Evolutionary conservation across 2,888 invertebrate species (phyloP), one percentile per base, ranked within the genome.

Genomic region (Abrostola triplasia): DNA sequence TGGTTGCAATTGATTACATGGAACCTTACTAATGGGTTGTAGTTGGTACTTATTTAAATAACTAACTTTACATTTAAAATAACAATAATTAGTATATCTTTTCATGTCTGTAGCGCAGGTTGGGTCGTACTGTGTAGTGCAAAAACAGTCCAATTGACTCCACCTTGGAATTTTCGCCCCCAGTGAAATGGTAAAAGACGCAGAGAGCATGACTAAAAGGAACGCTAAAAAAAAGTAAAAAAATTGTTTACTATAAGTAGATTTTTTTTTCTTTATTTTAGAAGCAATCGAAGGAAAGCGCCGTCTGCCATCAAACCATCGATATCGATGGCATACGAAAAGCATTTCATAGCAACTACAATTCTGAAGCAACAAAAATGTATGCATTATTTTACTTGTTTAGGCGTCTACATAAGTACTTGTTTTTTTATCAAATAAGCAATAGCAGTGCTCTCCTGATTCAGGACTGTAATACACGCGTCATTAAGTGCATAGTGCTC

Each of bases 81-180:
- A 84, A 58, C 89, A 90, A 0, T 41, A 13, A 61, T 90, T 89
- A 13, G 36, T 75, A 66, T 87, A 90, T 24, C 83, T 58, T 0
- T 36, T 66, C 59, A 53, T 50, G 58, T 88, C 84, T 0, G 81
- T 72, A 4, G 71, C 86, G 57, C 89, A 89, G 0, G 86, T 71
- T 0, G 89, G 89, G 50, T 84, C 68, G 55, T 90, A 89, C 44
- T 89, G 76, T 0, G 61, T 7, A 0, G 89, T 87, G 64, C 88
- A 90, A 0, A 0, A 1, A 57, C 88, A 88, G 5, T 78, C 60
- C 9, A 61, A 0, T 50, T 73, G 75, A 0, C 61, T 67, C 86
- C 84, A 88, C 0, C 6, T 5, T 0, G 77, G 64, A 6, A 52
- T 10, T 13, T 64, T 49, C 12, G 55, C 48, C 2, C 66, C 62